Conservation (phyloP, 2,797 vertebrate genomes). For the Onychomys leucogaster region DNA sequence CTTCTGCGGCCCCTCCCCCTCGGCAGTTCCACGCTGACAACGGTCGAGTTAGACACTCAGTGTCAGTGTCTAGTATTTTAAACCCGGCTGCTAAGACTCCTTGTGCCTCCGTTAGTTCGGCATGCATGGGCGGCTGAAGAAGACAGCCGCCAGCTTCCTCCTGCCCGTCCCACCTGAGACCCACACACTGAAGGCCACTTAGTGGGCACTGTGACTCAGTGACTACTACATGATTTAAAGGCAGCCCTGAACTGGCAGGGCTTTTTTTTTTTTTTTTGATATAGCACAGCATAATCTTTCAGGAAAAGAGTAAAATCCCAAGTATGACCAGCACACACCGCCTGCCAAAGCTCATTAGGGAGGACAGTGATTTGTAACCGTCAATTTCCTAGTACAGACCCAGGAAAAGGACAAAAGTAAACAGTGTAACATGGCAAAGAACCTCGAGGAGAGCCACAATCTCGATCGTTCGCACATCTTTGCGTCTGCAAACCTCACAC, state of each 20-base stretch:
- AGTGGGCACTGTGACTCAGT: background rate
- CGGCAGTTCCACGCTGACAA: background rate
- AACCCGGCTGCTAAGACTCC: background rate
- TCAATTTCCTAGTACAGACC: background rate
- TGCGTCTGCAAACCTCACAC: background rate
- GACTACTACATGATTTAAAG: background rate
- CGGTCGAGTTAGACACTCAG: background rate
- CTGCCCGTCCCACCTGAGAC: background rate
- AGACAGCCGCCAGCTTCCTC: background rate
- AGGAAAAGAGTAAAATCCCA: slow-evolving; percentile 47
- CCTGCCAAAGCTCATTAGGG: background rate
- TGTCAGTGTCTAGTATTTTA: background rate
- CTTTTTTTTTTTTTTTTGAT: background rate
- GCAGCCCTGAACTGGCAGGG: background rate
- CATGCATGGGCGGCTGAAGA: background rate
- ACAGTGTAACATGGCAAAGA: background rate
- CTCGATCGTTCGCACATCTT: background rate
- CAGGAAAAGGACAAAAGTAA: background rate
- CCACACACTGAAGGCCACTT: background rate
- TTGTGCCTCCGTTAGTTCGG: background rate
- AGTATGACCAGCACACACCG: background rate
- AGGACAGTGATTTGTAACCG: background rate
- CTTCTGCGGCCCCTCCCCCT: background rate
- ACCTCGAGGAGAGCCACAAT: background rate
- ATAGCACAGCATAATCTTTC: background rate